Evolutionary conservation across 2,888 invertebrate genomes (phyloP), one percentile per base, ranked within the genome.

Genomic region (Rotaria socialis): DNA sequence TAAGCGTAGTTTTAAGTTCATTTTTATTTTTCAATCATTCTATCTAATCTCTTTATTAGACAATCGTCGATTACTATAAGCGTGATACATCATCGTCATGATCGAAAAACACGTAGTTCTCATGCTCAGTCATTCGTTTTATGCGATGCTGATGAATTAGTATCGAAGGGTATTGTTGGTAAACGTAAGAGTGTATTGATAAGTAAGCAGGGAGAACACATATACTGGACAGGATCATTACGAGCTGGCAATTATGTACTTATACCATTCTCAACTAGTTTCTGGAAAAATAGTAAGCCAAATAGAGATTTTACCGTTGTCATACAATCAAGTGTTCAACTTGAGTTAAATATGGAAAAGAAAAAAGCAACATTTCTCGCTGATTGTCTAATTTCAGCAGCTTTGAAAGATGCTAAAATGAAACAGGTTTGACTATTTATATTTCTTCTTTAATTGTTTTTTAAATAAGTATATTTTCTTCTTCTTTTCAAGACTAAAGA

Each of bases 341-440:
- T 75, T 41, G 75, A 75, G 11, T 75, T 41, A 41, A 80, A 43
- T 41, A 10, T 24, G 8, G 22, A 47, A 24, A n/a, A 10, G 2
- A 47, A 47, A 47, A 22, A 2, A 47, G 47, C 24, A 41, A 80
- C 75, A 80, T 80, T 80, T 6, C 22, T 80, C 3, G 7, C 75
- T 43, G 75, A 80, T 80, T 80, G 75, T 80, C 47, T 80, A 14
- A 80, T 80, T 43, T 10, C 43, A 47, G 41, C 75, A 22, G 43
- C 41, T 24, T 24, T 80, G 22, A 43, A 47, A 80, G 43, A 41
- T 22, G 2, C 11, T 2, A 35, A 43, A 75, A 75, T 3, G n/a
- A 60, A 14, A 60, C n/a, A 60, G 60, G 60, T 60, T n/a, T 27
- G 60, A 11, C n/a, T 27, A 35, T 35, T 35, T 35, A 35, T 35